Evolutionary conservation across 1,140 invertebrate genomes (phyloP).

Genomic region (Caenorhabditis latens): DNA sequence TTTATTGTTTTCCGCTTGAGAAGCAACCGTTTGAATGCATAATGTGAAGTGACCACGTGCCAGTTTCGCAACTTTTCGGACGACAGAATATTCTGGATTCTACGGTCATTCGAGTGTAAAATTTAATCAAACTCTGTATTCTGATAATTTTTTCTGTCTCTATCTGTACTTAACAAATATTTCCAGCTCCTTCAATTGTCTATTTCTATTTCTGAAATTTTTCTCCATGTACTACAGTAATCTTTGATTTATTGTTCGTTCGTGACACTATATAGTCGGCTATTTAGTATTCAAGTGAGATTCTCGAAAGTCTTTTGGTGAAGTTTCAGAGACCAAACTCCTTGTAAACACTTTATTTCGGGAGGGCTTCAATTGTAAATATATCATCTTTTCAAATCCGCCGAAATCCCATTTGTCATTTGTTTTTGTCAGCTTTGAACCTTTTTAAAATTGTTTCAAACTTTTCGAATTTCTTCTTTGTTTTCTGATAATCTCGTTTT

Average conservation of each 20-base stretch:
- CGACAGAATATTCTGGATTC: not conserved
- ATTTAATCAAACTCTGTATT: too few relatives aligned
- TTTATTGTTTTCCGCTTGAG: not conserved
- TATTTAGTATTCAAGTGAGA: not conserved
- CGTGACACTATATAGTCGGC: not conserved
- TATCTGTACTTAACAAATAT: too few relatives aligned
- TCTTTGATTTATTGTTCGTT: not conserved
- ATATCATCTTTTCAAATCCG: not conserved
- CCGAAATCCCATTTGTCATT: not conserved
- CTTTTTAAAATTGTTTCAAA: conserved; percentile 1
- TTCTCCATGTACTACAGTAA: not conserved
- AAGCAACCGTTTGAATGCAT: conserved; percentile 7
- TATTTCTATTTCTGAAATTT: not conserved
- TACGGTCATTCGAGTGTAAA: not conserved
- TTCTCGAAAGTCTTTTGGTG: not conserved
- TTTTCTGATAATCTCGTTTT: not conserved
- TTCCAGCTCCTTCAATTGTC: not conserved
- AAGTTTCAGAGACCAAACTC: conserved; percentile 31
- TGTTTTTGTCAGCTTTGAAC: conserved; percentile 2
- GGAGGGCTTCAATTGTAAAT: conserved; percentile 43
- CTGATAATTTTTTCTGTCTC: too few relatives aligned
- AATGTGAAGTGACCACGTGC: conserved; percentile 31
- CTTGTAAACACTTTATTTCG: not conserved
- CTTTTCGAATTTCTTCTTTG: not conserved
- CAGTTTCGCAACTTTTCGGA: conserved; percentile 29